Conservation (phyloP, 1,140 invertebrate genomes). For the Babylonia areolata region DNA sequence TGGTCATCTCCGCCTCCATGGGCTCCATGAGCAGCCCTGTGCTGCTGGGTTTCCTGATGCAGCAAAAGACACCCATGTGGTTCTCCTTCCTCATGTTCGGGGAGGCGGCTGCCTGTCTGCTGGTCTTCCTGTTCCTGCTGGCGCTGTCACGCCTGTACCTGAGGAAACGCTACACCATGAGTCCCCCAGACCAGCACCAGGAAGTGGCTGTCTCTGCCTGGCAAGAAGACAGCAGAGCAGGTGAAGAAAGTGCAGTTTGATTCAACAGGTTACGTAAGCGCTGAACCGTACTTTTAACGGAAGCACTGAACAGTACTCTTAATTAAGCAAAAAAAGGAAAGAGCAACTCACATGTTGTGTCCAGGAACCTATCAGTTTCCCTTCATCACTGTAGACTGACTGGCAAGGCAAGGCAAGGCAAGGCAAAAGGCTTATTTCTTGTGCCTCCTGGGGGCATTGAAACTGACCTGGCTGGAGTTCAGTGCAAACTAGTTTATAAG, state of each 20-base stretch:
- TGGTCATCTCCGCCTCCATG: slow-evolving; percentile 49
- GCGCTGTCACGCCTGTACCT: slow-evolving; percentile 42
- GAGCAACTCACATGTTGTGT: too few relatives aligned
- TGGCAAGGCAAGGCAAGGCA: too few relatives aligned
- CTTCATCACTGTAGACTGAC: too few relatives aligned
- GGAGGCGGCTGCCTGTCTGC: slow-evolving; percentile 47
- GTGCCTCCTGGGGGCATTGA: too few relatives aligned
- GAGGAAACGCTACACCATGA: background rate
- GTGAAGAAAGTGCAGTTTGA: background rate
- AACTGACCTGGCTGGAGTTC: too few relatives aligned
- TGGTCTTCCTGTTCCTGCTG: slow-evolving; percentile 40
- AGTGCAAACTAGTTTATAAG: too few relatives aligned
- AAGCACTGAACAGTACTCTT: too few relatives aligned
- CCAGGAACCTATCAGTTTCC: too few relatives aligned
- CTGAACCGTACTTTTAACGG: too few relatives aligned
- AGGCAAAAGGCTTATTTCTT: too few relatives aligned
- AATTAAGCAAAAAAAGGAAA: too few relatives aligned
- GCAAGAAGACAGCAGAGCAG: background rate
- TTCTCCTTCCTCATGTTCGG: slow-evolving; percentile 50
- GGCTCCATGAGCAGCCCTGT: slow-evolving; percentile 53
- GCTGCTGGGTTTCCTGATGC: slow-evolving; percentile 53
- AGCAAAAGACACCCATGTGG: slow-evolving; percentile 54
- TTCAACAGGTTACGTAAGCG: too few relatives aligned
- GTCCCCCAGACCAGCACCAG: background rate
- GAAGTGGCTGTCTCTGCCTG: background rate